phyloP scores from a whole-genome alignment of 2,797 vertebrate genomes.

The Hyperoplus lanceolatus region DNA sequence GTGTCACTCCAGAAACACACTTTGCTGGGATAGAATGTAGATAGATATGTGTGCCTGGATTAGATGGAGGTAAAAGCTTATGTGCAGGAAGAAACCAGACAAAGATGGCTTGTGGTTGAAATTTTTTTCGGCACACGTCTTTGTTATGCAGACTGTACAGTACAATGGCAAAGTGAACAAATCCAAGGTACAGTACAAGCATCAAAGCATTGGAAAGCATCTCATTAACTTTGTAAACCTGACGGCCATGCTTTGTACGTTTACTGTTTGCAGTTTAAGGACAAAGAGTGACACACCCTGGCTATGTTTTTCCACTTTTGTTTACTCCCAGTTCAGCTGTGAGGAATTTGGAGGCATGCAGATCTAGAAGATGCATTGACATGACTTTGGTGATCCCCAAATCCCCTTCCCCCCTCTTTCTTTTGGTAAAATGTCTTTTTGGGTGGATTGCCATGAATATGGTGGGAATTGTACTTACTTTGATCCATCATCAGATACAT shows the following conservation, averaged over 20 bases:
- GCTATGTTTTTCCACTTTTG: slow-evolving; percentile 10
- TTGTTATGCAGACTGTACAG: background rate
- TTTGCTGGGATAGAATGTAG: background rate
- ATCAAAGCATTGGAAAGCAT: background rate
- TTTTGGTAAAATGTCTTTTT: background rate
- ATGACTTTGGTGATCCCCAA: no score
- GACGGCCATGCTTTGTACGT: slow-evolving; percentile 5
- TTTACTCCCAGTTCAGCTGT: slow-evolving; percentile 1
- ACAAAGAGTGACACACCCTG: slow-evolving; percentile 37
- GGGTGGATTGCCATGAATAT: background rate
- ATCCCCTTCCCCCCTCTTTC: no score
- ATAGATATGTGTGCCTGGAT: background rate
- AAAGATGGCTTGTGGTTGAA: no score
- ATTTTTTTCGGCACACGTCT: background rate
- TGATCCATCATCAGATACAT: background rate
- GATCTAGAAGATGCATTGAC: background rate
- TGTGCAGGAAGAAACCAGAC: background rate
- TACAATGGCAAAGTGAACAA: background rate
- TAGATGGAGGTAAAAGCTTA: slow-evolving; percentile 6
- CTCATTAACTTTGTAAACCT: slow-evolving; percentile 4
- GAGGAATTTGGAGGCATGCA: slow-evolving; percentile 3
- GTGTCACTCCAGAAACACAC: background rate
- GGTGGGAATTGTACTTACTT: background rate
- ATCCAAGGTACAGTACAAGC: background rate
- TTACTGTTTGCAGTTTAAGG: slow-evolving; percentile 6